Base-by-base conservation (phyloP, 53 echinoderm and acorn worm genomes). In the Luidia sarsii region DNA sequence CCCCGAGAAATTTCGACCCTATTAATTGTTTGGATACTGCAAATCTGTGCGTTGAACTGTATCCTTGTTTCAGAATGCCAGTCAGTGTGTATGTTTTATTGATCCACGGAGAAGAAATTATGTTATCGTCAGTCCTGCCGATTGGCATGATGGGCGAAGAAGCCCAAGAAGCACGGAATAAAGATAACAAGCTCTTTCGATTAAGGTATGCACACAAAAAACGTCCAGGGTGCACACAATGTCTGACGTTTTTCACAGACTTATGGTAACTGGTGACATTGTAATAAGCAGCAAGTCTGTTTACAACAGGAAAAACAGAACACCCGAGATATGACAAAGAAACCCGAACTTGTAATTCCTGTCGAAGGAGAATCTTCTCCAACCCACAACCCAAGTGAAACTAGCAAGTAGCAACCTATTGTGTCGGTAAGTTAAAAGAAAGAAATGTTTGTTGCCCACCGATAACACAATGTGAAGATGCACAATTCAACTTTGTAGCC, bases 21-120 rank as follows among this genome's bases (percentile, higher is more conserved):
- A 27, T 2, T n/a, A n/a, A n/a, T n/a, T 86, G 79, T 81, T 27
- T 7, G 66, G 65, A 81, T 15, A 81, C 81, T 15, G 81, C 81
- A 81, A 49, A 66, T 21, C 30, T 81, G 23, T 65, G 23, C 34
- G 39, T 65, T 4, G 4, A 65, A 4, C 23, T 65, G 65, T 65
- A 65, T 39, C 65, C 65, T 5, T 65, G 65, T 38, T 65, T 3
- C 46, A 79, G 16, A 62, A 79, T 79, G 80, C 46, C 80, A 79
- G 80, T 79, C 9, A 59, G 80, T 79, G 29, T 79, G 7, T 48
- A 79, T 29, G 80, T 79, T 15, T 13, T 60, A 21, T 45, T 79
- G 0, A 79, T 79, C 43, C 80, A 79, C 22, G 77, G 68, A 77
- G 77, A 20, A 36, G 3, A 39, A 27, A 80, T 80, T 8, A 15